These are phyloP conservation scores for Drosophila bipectinata DNA, from an alignment of 1,140 invertebrate genomes.

Conservation along the genomic window DNA sequence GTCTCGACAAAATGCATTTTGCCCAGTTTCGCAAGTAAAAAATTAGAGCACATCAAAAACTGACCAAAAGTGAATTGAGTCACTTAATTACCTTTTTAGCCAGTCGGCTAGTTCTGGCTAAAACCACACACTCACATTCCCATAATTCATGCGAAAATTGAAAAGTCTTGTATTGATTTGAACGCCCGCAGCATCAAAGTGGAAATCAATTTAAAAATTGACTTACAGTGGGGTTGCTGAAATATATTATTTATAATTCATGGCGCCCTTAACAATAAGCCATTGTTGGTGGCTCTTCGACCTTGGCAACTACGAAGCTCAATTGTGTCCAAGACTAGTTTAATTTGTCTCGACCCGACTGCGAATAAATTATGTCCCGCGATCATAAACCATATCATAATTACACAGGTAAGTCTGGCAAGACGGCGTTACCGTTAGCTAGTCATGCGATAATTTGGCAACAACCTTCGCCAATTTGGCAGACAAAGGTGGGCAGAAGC, in stretches of 20 bases:
- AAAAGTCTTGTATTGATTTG: slow-evolving; percentile 36
- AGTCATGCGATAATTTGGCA: slow-evolving; percentile 69
- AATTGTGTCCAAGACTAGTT: slow-evolving; percentile 26
- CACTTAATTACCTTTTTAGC: slow-evolving; percentile 56
- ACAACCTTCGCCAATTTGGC: slow-evolving; percentile 42
- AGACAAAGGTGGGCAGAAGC: slow-evolving; percentile 29
- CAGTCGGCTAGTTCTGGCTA: slow-evolving; percentile 18
- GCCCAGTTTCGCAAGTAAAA: slow-evolving; percentile 58
- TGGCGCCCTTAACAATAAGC: slow-evolving; percentile 43
- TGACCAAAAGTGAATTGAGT: slow-evolving; percentile 47
- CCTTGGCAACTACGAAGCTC: slow-evolving; percentile 32
- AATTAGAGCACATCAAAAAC: slow-evolving; percentile 55
- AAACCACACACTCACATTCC: not conserved
- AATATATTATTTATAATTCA: slow-evolving; percentile 26
- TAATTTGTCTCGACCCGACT: slow-evolving; percentile 26
- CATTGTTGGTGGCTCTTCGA: slow-evolving; percentile 43
- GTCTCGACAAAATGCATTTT: slow-evolving; percentile 43
- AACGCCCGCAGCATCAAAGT: not conserved
- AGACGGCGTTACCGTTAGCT: slow-evolving; percentile 39
- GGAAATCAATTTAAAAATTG: slow-evolving; percentile 30
- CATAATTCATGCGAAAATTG: slow-evolving; percentile 33
- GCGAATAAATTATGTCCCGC: slow-evolving; percentile 39
- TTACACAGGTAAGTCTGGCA: slow-evolving; percentile 13
- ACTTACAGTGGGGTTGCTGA: slow-evolving; percentile 14
- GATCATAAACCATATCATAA: slow-evolving; percentile 39